Conservation (phyloP, 2,113 vertebrate genomes). For the Laterallus jamaicensis region DNA sequence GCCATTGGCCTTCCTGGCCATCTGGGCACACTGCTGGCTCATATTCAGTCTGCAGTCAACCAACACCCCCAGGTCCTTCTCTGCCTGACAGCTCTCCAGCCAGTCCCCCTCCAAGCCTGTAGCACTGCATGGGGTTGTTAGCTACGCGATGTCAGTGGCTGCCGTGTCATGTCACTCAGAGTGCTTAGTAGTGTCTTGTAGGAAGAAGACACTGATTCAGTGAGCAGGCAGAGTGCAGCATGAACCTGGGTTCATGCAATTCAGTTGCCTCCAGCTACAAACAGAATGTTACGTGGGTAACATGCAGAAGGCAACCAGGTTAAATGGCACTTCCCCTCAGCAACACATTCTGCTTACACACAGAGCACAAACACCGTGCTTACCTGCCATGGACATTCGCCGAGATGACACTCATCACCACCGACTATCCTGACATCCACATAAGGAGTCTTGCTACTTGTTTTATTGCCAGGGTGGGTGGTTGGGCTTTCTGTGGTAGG, state of each 20-base stretch:
- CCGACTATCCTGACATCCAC: conserved; percentile 74
- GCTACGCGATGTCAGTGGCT: background rate
- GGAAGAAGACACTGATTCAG: background rate
- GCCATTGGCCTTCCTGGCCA: no score
- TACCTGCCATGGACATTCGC: conserved; percentile 97
- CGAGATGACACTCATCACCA: conserved; percentile 79
- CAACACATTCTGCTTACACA: fast-evolving
- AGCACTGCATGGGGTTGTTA: no score
- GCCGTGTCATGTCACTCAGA: background rate
- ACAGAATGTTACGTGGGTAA: fast-evolving
- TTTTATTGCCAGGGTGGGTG: fast-evolving
- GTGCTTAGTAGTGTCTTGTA: background rate
- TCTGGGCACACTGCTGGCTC: no score
- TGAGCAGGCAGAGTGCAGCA: background rate
- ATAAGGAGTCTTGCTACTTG: background rate
- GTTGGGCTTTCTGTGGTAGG: background rate
- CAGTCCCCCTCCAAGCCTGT: no score
- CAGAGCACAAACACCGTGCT: background rate
- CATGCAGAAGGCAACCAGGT: background rate
- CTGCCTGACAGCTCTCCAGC: no score
- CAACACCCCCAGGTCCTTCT: no score
- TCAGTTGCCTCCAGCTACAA: background rate
- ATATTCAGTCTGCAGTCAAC: no score
- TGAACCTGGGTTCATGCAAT: background rate
- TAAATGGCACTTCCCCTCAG: background rate